A percentile compares a stretch with the other conserved stretches of the same genome.
Conservation (phyloP, 2,113 vertebrate genomes). For the Climacteris rufus region DNA sequence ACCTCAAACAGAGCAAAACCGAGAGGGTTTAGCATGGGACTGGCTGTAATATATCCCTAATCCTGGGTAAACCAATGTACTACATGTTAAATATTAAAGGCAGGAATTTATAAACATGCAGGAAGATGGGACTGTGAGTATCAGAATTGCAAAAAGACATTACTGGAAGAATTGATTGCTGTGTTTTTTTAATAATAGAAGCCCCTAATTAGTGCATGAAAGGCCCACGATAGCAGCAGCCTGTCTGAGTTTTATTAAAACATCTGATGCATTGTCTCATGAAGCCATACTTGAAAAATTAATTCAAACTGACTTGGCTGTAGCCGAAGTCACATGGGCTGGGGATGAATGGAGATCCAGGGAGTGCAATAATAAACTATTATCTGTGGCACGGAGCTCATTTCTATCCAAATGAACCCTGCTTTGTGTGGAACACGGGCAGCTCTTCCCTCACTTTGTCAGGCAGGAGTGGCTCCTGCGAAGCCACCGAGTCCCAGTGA, state of each 20-base stretch:
- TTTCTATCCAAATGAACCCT: constrained; percentile 16
- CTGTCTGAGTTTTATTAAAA: constrained; percentile 53
- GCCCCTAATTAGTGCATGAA: constrained; percentile 48
- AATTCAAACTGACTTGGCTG: constrained; percentile 43
- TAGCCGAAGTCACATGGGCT: constrained; percentile 6
- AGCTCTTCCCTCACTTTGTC: background rate
- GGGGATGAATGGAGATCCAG: constrained; percentile 14
- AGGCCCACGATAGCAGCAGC: background rate
- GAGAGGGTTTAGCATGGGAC: background rate
- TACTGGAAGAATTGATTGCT: background rate
- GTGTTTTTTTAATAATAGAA: background rate
- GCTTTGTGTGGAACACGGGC: background rate
- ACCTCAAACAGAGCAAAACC: background rate
- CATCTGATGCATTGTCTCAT: constrained; percentile 35
- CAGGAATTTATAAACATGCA: background rate
- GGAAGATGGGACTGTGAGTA: background rate
- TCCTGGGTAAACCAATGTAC: background rate
- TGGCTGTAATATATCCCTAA: background rate
- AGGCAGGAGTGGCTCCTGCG: background rate
- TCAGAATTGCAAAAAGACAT: background rate
- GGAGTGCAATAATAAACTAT: constrained; percentile 29
- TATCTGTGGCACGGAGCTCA: background rate
- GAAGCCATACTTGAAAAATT: constrained; percentile 22
- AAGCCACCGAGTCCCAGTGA: background rate
- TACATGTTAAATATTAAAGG: background rate